These are phyloP conservation scores for Chymomyza procnemis DNA, from an alignment of 2,888 invertebrate genomes.

Conservation along the genomic window DNA sequence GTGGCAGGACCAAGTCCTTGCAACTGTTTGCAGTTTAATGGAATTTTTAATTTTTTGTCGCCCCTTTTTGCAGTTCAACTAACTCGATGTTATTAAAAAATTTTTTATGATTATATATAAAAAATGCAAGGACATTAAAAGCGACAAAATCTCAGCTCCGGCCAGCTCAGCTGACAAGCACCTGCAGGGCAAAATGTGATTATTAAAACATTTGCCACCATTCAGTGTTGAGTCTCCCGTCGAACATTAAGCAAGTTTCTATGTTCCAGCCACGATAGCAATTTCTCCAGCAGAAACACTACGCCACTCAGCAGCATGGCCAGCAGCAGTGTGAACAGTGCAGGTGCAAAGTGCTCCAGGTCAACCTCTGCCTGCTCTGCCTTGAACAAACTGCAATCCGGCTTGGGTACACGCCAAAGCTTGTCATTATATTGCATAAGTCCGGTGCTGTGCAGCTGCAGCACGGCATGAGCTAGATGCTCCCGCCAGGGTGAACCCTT, in stretches of 20 bases:
- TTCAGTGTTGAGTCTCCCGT: slow-evolving; percentile 3
- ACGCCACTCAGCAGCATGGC: slow-evolving; percentile 58
- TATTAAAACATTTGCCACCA: slow-evolving; percentile 30
- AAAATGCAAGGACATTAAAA: slow-evolving; percentile 46
- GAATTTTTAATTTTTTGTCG: slow-evolving; percentile 60
- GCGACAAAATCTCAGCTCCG: slow-evolving; percentile 30
- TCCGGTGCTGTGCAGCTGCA: slow-evolving; percentile 61
- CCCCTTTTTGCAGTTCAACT: slow-evolving; percentile 5
- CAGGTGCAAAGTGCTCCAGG: slow-evolving; percentile 74
- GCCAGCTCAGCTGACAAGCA: slow-evolving; percentile 3
- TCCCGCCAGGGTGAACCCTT: slow-evolving; percentile 69
- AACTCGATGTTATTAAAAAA: slow-evolving; percentile 41
- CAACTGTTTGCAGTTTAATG: slow-evolving; percentile 63
- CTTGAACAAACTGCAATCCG: slow-evolving; percentile 64
- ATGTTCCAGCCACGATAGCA: slow-evolving; percentile 17
- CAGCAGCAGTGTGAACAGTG: slow-evolving; percentile 58
- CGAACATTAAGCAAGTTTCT: not conserved
- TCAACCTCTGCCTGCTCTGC: slow-evolving; percentile 70
- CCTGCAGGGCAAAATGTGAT: slow-evolving; percentile 22
- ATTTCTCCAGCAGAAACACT: slow-evolving; percentile 56
- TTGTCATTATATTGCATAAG: slow-evolving; percentile 64
- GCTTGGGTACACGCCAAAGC: slow-evolving; percentile 62
- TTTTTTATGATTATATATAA: slow-evolving; percentile 42
- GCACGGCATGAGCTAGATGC: slow-evolving; percentile 58
- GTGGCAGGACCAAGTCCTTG: slow-evolving; percentile 12